Conservation (phyloP, 1,140 invertebrate species). For the Panulirus ornatus region DNA sequence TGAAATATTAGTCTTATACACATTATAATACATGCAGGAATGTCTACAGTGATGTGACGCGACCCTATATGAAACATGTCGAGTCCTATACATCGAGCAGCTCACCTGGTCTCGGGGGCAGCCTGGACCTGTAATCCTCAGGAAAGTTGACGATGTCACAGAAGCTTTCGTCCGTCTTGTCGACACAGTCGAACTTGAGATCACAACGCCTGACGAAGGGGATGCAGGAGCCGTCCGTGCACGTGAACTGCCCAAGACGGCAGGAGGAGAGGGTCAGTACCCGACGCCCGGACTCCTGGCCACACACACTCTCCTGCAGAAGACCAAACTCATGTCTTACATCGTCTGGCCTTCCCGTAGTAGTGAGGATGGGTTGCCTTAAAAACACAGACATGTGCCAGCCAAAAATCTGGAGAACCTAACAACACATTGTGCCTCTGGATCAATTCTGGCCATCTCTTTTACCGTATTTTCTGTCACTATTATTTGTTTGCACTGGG, state of each 20-base stretch:
- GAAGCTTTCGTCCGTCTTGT: constrained; percentile 66
- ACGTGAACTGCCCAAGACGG: constrained; percentile 49
- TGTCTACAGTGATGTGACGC: too few relatives aligned
- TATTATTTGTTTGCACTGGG: background rate
- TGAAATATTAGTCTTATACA: too few relatives aligned
- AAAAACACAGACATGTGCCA: background rate
- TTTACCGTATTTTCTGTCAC: background rate
- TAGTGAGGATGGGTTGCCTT: background rate
- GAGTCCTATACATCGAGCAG: too few relatives aligned
- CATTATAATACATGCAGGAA: too few relatives aligned
- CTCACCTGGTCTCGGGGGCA: constrained; percentile 64
- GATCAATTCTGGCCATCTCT: background rate
- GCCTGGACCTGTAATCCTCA: constrained; percentile 59
- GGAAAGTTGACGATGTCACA: constrained; percentile 71
- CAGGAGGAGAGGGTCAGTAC: constrained; percentile 56
- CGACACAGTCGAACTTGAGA: constrained; percentile 70
- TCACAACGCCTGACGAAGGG: constrained; percentile 57
- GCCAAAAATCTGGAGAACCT: too few relatives aligned
- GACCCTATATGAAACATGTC: too few relatives aligned
- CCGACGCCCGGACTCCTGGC: constrained; percentile 26
- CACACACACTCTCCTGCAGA: constrained; percentile 48
- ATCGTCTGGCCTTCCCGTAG: background rate
- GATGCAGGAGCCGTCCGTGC: constrained; percentile 66
- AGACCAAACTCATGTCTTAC: background rate
- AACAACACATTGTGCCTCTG: background rate